Evolutionary conservation across 1,140 invertebrate genomes (phyloP), one percentile per base, ranked within the genome.

Genomic region (Camponotus floridanus): DNA sequence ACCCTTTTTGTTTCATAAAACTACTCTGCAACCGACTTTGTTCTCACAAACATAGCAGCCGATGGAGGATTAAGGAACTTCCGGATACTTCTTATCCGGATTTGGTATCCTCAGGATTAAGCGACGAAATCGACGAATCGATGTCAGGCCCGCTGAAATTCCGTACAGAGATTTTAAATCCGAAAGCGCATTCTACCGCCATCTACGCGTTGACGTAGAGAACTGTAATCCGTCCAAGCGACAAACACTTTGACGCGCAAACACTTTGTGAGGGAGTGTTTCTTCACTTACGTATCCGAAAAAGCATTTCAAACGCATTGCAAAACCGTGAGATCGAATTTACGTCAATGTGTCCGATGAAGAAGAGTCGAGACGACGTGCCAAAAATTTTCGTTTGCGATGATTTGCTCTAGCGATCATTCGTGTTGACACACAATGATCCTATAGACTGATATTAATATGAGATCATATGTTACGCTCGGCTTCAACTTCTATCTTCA

Each of bases 121-220:
- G 21, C 55, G 13, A 33, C 55, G 11, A 70, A 80, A 80, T 68
- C 64, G 76, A n/a, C 31, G 6, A n/a, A 42, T 48, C 26, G 55
- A 81, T 61, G 68, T 48, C 31, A 55, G 13, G 39, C 18, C n/a
- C 73, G 15, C 65, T 51, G 18, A 85, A 86, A 86, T 88, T 83
- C 65, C 59, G 42, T 36, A 26, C 7, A 51, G 8, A 13, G 33
- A 42, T 89, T 90, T 90, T 85, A 90, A 90, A 90, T 90, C 67
- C 76, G 76, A 87, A 91, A 91, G 90, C 48, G 90, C 70, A 91
- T 73, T 76, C 64, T 91, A 91, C 80, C 78, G 91, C 91, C 91
- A 91, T 90, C 91, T 91, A 91, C 87, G 87, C 79, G 91, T 64
- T 61, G 65, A 74, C 81, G 62, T 61, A 73, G 85, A 91, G 90